Conservation (phyloP, 2,888 invertebrate genomes). For the Eudemis profundana region DNA sequence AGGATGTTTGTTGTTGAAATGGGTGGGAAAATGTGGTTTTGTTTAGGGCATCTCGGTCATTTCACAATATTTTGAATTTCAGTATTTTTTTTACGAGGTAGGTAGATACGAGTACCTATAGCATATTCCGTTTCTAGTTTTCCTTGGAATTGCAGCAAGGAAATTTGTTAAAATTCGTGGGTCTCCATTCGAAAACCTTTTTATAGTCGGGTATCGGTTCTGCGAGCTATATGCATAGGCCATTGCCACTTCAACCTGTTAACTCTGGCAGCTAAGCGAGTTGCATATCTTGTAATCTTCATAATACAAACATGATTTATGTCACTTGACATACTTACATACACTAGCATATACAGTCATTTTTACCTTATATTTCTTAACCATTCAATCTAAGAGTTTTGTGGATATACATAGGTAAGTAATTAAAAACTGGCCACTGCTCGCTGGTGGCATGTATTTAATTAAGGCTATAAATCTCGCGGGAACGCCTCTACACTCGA, state of each 20-base stretch:
- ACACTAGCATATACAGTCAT: neutral
- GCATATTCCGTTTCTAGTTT: no score
- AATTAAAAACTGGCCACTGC: conserved; percentile 34
- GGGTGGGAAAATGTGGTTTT: conserved; percentile 3
- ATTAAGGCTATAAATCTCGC: conserved; percentile 32
- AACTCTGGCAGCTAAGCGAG: no score
- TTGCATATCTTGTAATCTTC: no score
- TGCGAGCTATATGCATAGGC: no score
- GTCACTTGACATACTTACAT: neutral
- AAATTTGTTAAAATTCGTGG: no score
- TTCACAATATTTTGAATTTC: neutral
- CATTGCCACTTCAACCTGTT: no score
- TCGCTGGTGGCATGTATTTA: conserved; percentile 31
- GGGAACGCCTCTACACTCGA: conserved; percentile 28
- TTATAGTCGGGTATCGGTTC: no score
- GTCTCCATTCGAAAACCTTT: no score
- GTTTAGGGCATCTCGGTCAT: neutral
- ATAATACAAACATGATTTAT: no score
- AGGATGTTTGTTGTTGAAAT: neutral
- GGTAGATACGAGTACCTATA: no score
- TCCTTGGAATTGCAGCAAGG: no score
- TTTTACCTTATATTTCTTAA: neutral
- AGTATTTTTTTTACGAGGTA: no score
- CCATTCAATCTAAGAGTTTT: neutral
- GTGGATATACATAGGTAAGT: neutral